Evolutionary conservation across 2,888 invertebrate genomes (phyloP), one percentile per base, ranked within the genome.

Genomic region (Drosophila tanythrix): DNA sequence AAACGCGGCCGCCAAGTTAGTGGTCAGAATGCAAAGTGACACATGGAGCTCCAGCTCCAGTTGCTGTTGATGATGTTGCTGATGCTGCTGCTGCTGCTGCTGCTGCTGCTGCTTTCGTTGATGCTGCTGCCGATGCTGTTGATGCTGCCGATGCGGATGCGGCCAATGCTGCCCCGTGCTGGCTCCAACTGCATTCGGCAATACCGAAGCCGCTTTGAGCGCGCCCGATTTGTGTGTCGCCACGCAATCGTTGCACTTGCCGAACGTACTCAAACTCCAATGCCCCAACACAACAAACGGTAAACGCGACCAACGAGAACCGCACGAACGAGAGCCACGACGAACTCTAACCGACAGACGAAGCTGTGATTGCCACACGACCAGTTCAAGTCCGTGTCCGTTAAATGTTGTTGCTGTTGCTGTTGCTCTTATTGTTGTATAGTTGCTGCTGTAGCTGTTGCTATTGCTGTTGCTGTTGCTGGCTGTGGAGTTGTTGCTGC

Each of bases 1-100:
- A 92, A 91, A 90, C 91, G 91, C 91, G 89, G 92, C 92, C 91
- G 92, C 88, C 92, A 88, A 92, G 92, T 92, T 90, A 91, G 93
- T 92, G 92, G 92, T 92, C 91, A 90, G 84, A 91, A 92, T 91
- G 91, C 85, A 90, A 87, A 91, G 90, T 91, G 91, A 91, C 90
- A 91, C 89, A 91, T 86, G 88, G 71, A 81, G 74, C 76, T 70
- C 66, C 65, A 77, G 75, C 75, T 75, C 73, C 83, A 81, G 69
- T 55, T 73, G 70, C 38, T 72, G 82, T 33, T 70, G 76, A 36
- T 77, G 79, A 36, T 70, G 62, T 2, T 31, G 71, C 43, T 15
- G 64, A 13, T 55, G 63, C 29, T 60, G 79, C 40, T 61, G 70
- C 31, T 71, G 79, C 27, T 43, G 61, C 27, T 43, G 61, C 18